phyloP scores from a whole-genome alignment of 1,140 invertebrate genomes.

The Heliconius eleuchia region DNA sequence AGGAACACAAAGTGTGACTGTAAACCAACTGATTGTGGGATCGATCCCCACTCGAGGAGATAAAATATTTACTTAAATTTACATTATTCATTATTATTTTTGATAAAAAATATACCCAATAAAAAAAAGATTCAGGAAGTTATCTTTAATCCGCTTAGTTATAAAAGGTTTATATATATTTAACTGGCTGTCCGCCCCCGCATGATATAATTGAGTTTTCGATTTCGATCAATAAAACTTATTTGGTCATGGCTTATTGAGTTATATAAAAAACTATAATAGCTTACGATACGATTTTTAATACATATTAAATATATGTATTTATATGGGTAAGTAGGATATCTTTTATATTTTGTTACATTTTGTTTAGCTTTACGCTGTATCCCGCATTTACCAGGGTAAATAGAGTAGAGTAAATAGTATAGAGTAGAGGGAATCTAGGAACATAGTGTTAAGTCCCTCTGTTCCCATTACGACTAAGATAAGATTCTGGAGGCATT shows the following conservation, averaged over 20 bases:
- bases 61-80: no score
- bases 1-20: no score
- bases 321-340: no score
- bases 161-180: neutral
- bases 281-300: neutral
- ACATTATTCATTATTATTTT: no score
- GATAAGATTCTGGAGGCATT: neutral
- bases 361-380: neutral
- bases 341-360: neutral
- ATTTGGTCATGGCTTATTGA: slow-evolving; percentile 1
- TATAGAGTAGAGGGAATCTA: neutral
- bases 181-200: neutral
- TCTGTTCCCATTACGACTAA: neutral
- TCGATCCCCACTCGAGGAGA: no score
- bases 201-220: neutral
- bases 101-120: no score
- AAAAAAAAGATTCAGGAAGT: slow-evolving; percentile 3
- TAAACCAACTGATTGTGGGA: no score
- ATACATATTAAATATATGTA: no score
- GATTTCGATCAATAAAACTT: neutral
- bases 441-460: neutral
- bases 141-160: neutral
- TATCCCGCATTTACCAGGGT: neutral
- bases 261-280: neutral
- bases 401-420: no score